These are phyloP conservation scores for Zophobas atratus DNA, from an alignment of 1,140 invertebrate species.

Conservation along the genomic window DNA sequence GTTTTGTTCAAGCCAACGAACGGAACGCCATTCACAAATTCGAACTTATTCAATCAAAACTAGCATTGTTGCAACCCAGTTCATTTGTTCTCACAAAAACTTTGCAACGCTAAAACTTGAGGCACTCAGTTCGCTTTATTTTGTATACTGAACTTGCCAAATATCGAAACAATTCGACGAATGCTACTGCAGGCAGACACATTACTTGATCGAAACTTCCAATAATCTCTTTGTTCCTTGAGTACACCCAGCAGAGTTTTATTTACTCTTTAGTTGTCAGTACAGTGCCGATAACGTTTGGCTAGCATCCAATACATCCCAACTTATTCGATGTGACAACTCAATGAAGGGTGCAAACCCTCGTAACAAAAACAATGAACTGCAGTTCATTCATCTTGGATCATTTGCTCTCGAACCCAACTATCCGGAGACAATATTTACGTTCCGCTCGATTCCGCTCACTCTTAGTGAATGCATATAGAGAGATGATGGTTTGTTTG, in stretches of 20 bases:
- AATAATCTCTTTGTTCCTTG: slow-evolving; percentile 22
- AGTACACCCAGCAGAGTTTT: neutral
- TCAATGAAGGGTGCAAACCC: slow-evolving; percentile 39
- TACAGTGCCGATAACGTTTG: slow-evolving; percentile 30
- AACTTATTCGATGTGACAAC: slow-evolving; percentile 35
- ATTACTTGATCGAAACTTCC: slow-evolving; percentile 33
- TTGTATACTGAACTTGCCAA: too few species aligned
- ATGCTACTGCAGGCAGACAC: slow-evolving; percentile 18
- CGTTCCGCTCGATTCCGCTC: slow-evolving; percentile 20
- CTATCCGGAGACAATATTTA: slow-evolving; percentile 40
- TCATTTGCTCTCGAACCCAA: slow-evolving; percentile 35
- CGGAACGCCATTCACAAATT: too few species aligned
- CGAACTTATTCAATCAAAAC: too few species aligned
- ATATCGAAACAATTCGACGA: slow-evolving; percentile 7
- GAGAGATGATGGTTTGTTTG: too few species aligned
- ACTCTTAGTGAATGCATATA: too few species aligned
- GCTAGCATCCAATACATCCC: slow-evolving; percentile 2
- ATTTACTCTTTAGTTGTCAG: slow-evolving; percentile 23
- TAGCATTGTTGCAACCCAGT: too few species aligned
- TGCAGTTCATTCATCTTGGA: slow-evolving; percentile 38
- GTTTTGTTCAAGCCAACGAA: too few species aligned
- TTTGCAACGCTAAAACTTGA: too few species aligned
- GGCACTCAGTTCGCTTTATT: too few species aligned
- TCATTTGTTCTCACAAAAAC: too few species aligned
- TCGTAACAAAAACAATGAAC: slow-evolving; percentile 28